Evolutionary conservation across 2,113 vertebrate species (phyloP).

Genomic region (Morone saxatilis): DNA sequence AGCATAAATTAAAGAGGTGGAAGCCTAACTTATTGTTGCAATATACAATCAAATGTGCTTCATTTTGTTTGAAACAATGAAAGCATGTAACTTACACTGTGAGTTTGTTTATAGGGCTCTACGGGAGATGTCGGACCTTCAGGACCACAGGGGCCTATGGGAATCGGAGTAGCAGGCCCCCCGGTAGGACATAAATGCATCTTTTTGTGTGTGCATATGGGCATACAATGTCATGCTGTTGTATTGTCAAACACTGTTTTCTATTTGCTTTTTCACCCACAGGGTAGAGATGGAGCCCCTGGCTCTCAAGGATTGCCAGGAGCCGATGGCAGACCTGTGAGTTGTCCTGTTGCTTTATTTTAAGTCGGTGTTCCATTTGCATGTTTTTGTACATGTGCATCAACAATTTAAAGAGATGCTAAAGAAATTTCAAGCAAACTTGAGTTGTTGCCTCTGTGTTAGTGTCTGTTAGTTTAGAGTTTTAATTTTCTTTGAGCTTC

Average conservation of each 20-base stretch:
- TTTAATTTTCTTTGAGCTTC: conserved; percentile 67
- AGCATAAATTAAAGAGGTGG: conserved; percentile 23
- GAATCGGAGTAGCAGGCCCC: conserved; percentile 82
- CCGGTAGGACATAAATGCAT: conserved; percentile 82
- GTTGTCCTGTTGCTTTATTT: conserved; percentile 44
- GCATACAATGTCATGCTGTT: neutral
- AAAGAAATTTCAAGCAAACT: conserved; percentile 34
- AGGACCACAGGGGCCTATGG: conserved; percentile 87
- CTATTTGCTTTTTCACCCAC: conserved; percentile 22
- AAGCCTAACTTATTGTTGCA: neutral
- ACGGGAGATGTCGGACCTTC: conserved; percentile 84
- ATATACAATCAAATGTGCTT: neutral
- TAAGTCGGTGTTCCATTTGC: conserved; percentile 21
- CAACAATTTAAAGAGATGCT: conserved; percentile 15
- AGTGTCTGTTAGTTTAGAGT: conserved; percentile 24
- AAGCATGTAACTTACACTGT: neutral
- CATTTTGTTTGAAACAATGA: neutral
- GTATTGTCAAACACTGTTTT: conserved; percentile 22
- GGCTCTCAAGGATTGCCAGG: conserved; percentile 80
- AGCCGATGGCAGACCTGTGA: conserved; percentile 80
- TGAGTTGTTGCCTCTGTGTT: conserved; percentile 32
- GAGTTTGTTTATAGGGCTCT: conserved; percentile 70
- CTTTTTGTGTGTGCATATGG: neutral
- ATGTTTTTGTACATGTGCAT: conserved; percentile 34
- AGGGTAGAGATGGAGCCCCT: conserved; percentile 85